Evolutionary conservation across 1,140 invertebrate genomes (phyloP).

Genomic region (Aphelenchoides besseyi): DNA sequence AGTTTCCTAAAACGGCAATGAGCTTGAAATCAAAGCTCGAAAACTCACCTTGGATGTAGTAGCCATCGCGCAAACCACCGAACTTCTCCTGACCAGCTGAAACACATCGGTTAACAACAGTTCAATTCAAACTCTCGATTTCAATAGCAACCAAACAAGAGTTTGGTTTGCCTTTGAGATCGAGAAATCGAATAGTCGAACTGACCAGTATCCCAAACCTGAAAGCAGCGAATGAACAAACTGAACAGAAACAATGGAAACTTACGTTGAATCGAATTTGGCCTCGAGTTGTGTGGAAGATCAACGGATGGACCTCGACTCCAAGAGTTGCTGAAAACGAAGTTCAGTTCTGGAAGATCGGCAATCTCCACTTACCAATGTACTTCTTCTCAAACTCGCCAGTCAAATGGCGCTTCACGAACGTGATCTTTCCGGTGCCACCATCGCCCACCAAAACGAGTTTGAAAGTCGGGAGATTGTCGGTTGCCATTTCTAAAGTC

Average conservation of each 20-base stretch:
- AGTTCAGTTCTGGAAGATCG: neutral
- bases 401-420: slow-evolving; percentile 95
- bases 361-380: slow-evolving; percentile 66
- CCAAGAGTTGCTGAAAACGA: slow-evolving; percentile 75
- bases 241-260: no score
- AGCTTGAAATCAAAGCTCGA: neutral
- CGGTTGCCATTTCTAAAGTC: no score
- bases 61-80: slow-evolving; percentile 94
- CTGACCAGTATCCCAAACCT: slow-evolving; percentile 12
- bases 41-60: slow-evolving; percentile 84
- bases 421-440: slow-evolving; percentile 98
- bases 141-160: no score
- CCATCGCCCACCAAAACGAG: slow-evolving; percentile 96
- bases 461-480: slow-evolving; percentile 65
- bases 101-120: slow-evolving; percentile 78
- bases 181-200: neutral
- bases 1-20: slow-evolving; percentile 73
- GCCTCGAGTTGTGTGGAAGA: slow-evolving; percentile 95
- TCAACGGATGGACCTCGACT: slow-evolving; percentile 81
- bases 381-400: slow-evolving; percentile 99
- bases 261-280: slow-evolving; percentile 95
- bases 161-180: no score
- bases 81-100: slow-evolving; percentile 99
- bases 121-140: neutral
- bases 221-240: no score